Percentiles rank a stretch among this genome's conserved stretches.
Conservation (phyloP, 2,797 vertebrate genomes). For the Lagorchestes hirsutus region DNA sequence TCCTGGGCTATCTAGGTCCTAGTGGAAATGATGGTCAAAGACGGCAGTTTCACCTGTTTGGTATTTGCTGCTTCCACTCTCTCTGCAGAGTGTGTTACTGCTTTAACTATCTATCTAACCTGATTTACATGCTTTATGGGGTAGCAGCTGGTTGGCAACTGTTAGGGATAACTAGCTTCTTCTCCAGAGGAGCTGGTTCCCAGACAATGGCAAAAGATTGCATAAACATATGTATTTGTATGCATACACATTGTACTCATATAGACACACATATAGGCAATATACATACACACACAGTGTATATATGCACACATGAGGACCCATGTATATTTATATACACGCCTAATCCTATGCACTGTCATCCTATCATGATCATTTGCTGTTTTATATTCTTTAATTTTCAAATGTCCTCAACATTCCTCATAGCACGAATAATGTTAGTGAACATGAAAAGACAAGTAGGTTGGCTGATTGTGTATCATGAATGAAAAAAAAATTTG, state of each 20-base stretch:
- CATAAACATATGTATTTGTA: neutral
- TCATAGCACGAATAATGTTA: neutral
- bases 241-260: neutral
- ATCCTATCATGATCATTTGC: neutral
- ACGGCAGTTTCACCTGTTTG: too few species aligned
- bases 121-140: neutral
- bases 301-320: neutral
- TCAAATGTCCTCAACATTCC: neutral
- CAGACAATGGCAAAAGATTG: neutral
- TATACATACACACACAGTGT: neutral
- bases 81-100: too few species aligned
- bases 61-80: too few species aligned
- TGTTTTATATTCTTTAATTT: neutral
- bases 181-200: neutral
- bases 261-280: neutral
- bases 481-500: neutral
- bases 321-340: neutral
- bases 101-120: neutral
- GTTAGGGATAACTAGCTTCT: neutral
- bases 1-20: too few species aligned
- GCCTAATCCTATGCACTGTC: neutral
- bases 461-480: neutral
- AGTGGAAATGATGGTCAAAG: too few species aligned
- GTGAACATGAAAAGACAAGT: neutral
- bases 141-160: neutral